phyloP scores from a whole-genome alignment of 2,113 vertebrate genomes.

The Arenaria interpres region DNA sequence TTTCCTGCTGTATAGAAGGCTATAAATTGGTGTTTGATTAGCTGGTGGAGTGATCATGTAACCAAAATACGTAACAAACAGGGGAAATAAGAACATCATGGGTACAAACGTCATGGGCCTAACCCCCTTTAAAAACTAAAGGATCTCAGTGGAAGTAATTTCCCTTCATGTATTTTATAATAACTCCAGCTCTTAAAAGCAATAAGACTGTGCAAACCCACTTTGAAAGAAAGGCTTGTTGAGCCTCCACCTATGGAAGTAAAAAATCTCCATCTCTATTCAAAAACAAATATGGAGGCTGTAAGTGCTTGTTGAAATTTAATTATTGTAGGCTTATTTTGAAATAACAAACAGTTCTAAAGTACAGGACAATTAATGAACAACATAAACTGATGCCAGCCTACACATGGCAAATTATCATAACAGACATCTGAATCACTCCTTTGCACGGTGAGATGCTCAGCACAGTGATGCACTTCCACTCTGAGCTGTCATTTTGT shows the following conservation, averaged over 20 bases:
- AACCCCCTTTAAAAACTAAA: background rate
- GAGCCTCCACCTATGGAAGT: background rate
- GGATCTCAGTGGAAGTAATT: background rate
- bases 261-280: background rate
- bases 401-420: background rate
- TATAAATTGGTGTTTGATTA: background rate
- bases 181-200: background rate
- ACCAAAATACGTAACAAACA: background rate
- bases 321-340: background rate
- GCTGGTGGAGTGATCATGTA: background rate
- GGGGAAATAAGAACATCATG: accelerated
- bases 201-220: background rate
- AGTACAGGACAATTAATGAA: background rate
- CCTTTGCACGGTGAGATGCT: background rate
- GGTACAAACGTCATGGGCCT: background rate
- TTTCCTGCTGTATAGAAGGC: accelerated
- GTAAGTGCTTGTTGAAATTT: background rate
- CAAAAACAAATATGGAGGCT: background rate
- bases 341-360: background rate
- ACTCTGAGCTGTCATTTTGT: background rate
- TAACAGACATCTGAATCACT: background rate
- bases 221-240: background rate
- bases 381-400: background rate
- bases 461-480: accelerated
- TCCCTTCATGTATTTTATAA: accelerated